These are phyloP conservation scores for Nemopilema nomurai DNA, from an alignment of 30 jellyfish, hydroid and myxozoan species.

Conservation along the genomic window DNA sequence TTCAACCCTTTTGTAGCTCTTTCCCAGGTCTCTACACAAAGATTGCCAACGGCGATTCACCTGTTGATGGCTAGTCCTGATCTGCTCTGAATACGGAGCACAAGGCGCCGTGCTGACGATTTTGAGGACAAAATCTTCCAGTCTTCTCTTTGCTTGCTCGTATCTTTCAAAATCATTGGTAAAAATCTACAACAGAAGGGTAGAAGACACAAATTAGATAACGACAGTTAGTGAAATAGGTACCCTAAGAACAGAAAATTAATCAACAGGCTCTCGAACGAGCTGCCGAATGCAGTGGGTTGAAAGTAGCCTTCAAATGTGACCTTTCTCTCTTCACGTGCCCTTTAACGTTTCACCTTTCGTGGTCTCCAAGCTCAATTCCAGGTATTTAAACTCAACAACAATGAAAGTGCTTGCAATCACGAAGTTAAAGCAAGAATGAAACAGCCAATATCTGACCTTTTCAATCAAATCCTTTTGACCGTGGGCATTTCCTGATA, in stretches of 20 bases:
- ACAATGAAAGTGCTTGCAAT: no score
- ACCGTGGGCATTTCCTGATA: slow-evolving; percentile 53
- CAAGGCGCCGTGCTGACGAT: slow-evolving; percentile 80
- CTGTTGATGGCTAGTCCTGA: slow-evolving; percentile 23
- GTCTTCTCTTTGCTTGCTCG: slow-evolving; percentile 55
- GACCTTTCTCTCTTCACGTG: no score
- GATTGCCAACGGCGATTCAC: slow-evolving; percentile 72
- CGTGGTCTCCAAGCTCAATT: no score
- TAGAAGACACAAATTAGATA: background rate
- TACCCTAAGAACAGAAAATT: no score
- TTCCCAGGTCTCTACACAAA: slow-evolving; percentile 72
- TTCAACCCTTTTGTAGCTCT: slow-evolving; percentile 61
- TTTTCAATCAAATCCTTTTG: slow-evolving; percentile 52
- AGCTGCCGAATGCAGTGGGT: no score
- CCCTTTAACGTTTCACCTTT: no score
- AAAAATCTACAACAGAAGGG: slow-evolving; percentile 45
- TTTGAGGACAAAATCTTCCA: slow-evolving; percentile 67
- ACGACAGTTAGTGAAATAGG: background rate
- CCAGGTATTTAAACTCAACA: no score
- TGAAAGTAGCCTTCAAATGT: no score
- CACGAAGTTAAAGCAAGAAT: no score
- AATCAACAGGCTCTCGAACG: no score
- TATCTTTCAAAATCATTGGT: slow-evolving; percentile 61
- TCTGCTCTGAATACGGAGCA: slow-evolving; percentile 72
- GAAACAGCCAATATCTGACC: no score